These are phyloP conservation scores for Manis crassicaudata DNA, from an alignment of 2,797 vertebrate species.

Conservation along the genomic window DNA sequence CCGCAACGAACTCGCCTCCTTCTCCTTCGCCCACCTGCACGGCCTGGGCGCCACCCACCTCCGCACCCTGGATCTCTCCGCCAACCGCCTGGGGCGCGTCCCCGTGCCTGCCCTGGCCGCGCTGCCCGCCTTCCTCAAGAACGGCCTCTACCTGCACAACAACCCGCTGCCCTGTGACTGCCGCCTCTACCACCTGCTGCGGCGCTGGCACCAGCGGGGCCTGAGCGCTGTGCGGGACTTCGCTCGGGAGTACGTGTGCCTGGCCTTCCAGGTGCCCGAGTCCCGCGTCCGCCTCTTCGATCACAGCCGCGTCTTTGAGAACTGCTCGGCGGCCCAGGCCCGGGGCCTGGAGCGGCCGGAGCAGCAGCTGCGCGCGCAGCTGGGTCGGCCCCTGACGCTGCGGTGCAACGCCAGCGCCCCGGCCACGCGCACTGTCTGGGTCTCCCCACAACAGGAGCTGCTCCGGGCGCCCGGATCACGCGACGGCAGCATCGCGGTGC, in stretches of 20 bases:
- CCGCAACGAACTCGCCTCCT: constrained; percentile 92
- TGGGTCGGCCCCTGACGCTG: constrained; percentile 85
- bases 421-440: constrained; percentile 90
- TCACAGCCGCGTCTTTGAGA: constrained; percentile 89
- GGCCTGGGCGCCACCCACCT: constrained; percentile 87
- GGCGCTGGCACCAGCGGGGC: constrained; percentile 88
- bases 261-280: constrained; percentile 85
- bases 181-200: constrained; percentile 90
- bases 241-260: constrained; percentile 89
- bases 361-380: constrained; percentile 77
- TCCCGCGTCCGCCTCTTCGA: constrained; percentile 90
- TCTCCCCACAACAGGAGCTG: constrained; percentile 90
- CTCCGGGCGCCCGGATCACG: constrained; percentile 89
- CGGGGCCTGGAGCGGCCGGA: constrained; percentile 75
- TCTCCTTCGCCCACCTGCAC: constrained; percentile 92
- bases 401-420: constrained; percentile 86
- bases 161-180: constrained; percentile 94
- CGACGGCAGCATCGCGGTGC: constrained; percentile 88
- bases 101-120: constrained; percentile 87
- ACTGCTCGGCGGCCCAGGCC: constrained; percentile 85
- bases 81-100: constrained; percentile 90
- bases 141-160: constrained; percentile 94
- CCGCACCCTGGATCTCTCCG: constrained; percentile 92
- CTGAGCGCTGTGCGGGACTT: constrained; percentile 91
- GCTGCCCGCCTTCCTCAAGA: constrained; percentile 88